Evolutionary conservation across 53 echinoderm and acorn worm genomes (phyloP), one percentile per base, ranked within the genome.

Genomic region (Echinarachnius parma): DNA sequence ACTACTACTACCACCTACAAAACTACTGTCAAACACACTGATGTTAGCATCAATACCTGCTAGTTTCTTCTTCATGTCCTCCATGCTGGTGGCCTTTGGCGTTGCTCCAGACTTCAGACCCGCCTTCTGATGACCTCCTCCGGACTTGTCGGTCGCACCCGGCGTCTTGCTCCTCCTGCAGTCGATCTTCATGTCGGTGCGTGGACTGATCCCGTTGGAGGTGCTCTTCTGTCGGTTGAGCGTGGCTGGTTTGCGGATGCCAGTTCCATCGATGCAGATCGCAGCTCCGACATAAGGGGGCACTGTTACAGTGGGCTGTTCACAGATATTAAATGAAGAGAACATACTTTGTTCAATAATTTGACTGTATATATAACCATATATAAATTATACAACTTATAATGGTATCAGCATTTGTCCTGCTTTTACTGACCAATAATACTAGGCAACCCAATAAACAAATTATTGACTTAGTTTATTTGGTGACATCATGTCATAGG

Each of bases 31-130:
- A 72, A 72, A 56, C 42, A 72, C 74, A 72, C 46, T 55, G 35
- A 72, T 28, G 44, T 65, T 65, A 19, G n/a, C n/a, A n/a, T 72
- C 78, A 44, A 86, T 93, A 98, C 98, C 98, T 98, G 91, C 87
- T 48, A 91, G 66, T 64, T 88, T 98, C 31, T 77, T 92, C 58
- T 88, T 82, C 83, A 92, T 82, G 29, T 98, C 91, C 46, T 98
- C 98, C 50, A 98, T 52, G 49, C 62, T 90, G 35, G 91, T 82
- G 7, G 78, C 79, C 59, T 68, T 80, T 28, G 80, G 61, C 25
- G 76, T 75, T 13, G 30, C 54, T 22, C 60, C 79, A 9, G 62
- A 53, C 44, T 59, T 62, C 28, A 52, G 34, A 15, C 76, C 64
- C 21, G 76, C 53, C 46, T 71, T 77, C 50, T 81, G 75, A n/a